Base-by-base conservation (phyloP, 2,113 vertebrate species). In the Seriola rivoliana region DNA sequence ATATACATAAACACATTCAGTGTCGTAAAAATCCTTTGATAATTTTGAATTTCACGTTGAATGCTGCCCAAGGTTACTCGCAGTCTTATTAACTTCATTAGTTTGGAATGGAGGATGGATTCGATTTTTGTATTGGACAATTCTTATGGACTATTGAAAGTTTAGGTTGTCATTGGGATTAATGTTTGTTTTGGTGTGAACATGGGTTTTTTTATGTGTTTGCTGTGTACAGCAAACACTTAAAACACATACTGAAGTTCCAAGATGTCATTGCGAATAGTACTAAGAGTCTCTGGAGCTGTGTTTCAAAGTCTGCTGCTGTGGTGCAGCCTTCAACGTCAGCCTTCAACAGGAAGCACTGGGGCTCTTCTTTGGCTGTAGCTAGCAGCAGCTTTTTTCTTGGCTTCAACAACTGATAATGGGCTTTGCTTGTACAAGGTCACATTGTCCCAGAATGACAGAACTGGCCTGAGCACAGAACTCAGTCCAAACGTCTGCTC, bases 391-490 rank as follows among this genome's bases (percentile, higher is more conserved):
- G 78, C 66, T 82, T 40, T 74, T 78, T 82, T 78, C 29, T 72
- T 58, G 40, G 67, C 65, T 72, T 80, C 25, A 11, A 72, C 60
- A 81, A 78, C 72, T 5, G 48, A 64, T 90, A 85, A 82, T 87
- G 68, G 65, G 71, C 73, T 80, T 72, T 76, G 57, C 86, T 80
- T 57, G 64, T 52, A 82, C 88, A 90, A 89, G 88, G 92, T 89
- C 90, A 88, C 71, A 23, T 54, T 64, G 76, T 77, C 74, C 80
- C 82, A 71, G 52, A 68, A 72, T 79, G 71, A 88, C 84, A 85
- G 76, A 86, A 71, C 58, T 71, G 82, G 77, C 79, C 67, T 8
- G 40, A 85, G 29, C 82, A 17, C 85, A 48, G 55, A 65, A 29
- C 72, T 75, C 78, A 36, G 42, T 80, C 78, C 80, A 55, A 77